Conservation (phyloP, 64 coral and sea anemone genomes). For the Montipora cactus region DNA sequence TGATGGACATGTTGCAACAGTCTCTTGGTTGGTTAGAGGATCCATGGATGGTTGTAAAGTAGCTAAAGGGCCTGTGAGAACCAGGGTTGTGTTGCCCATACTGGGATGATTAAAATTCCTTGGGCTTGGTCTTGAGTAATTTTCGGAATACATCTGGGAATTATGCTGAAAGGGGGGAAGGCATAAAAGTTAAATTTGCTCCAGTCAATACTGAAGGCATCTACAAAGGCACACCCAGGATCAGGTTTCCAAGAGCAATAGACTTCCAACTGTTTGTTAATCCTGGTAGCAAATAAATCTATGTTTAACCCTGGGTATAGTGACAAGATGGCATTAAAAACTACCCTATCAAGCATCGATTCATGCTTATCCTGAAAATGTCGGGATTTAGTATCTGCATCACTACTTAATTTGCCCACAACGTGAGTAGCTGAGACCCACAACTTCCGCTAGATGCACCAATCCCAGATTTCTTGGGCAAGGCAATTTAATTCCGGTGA, state of each 20-base stretch:
- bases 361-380: background rate
- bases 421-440: background rate
- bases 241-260: background rate
- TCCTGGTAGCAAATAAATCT: background rate
- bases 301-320: background rate
- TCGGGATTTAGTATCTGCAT: background rate
- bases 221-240: background rate
- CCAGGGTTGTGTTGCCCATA: no score
- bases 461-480: background rate
- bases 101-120: no score
- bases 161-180: no score
- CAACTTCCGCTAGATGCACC: background rate
- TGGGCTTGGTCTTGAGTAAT: no score
- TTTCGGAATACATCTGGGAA: no score
- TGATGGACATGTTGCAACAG: no score
- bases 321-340: background rate
- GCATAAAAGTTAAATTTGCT: background rate
- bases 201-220: background rate
- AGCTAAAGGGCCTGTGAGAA: no score
- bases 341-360: background rate
- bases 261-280: no score
- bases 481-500: background rate
- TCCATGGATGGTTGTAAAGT: no score
- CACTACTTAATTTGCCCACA: background rate
- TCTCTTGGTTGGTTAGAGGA: no score